A percentile compares a stretch with the other conserved stretches of the same genome.
Conservation (phyloP, 1,140 invertebrate species). For the Argopecten irradians region DNA sequence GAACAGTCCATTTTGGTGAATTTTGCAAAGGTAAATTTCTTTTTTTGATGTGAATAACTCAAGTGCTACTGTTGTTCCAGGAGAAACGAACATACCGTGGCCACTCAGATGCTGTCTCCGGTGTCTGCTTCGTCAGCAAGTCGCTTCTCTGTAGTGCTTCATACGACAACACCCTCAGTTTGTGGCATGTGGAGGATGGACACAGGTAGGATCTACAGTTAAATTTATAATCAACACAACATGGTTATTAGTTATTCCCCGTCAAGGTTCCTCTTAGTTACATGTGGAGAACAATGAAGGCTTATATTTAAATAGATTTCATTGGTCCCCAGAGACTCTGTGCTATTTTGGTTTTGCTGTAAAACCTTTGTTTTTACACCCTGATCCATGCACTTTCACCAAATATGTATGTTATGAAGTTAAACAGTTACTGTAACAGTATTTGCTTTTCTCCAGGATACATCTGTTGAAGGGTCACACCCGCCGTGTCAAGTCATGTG, state of each 20-base stretch:
- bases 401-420: too few species aligned
- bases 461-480: constrained; percentile 70
- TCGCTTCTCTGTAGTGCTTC: constrained; percentile 72
- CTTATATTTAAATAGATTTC: too few species aligned
- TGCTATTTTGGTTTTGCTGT: too few species aligned
- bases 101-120: constrained; percentile 72
- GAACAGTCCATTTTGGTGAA: too few species aligned
- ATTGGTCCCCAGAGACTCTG: too few species aligned
- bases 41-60: too few species aligned
- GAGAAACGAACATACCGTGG: constrained; percentile 71
- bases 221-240: too few species aligned
- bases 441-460: constrained; percentile 60
- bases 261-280: constrained; percentile 24
- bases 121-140: constrained; percentile 73
- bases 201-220: constrained; percentile 61
- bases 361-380: too few species aligned
- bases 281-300: too few species aligned
- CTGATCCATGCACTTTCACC: too few species aligned
- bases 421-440: background rate
- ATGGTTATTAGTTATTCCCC: background rate
- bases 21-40: too few species aligned
- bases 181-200: constrained; percentile 74
- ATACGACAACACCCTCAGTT: constrained; percentile 67
- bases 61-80: constrained; percentile 60
- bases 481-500: constrained; percentile 69